Conservation (phyloP, 2,888 invertebrate genomes). For the Brenthis hecate region DNA sequence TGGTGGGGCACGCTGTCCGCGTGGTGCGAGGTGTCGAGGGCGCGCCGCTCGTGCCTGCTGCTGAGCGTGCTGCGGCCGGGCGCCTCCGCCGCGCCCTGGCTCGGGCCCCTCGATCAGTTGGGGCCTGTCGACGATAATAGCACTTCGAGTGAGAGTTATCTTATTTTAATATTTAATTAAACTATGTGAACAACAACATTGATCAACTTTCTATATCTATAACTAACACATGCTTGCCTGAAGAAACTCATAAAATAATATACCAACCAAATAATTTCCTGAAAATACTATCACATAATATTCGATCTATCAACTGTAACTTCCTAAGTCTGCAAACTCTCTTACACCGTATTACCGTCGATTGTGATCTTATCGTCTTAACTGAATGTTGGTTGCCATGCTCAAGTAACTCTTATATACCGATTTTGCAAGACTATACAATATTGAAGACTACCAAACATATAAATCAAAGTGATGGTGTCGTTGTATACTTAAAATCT, state of each 20-base stretch:
- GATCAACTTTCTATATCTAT: too few species aligned
- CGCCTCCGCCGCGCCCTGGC: conserved; percentile 90
- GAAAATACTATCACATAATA: conserved; percentile 17
- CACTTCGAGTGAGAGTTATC: conserved; percentile 49
- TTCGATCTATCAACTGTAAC: conserved; percentile 17
- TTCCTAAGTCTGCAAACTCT: conserved; percentile 28
- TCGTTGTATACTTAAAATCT: conserved; percentile 14
- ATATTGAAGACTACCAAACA: conserved; percentile 7
- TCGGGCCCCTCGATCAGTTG: conserved; percentile 91
- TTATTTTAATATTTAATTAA: background rate
- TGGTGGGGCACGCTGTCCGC: conserved; percentile 98
- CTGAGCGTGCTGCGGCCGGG: conserved; percentile 93
- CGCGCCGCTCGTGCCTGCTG: conserved; percentile 90
- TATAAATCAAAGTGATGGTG: conserved; percentile 21
- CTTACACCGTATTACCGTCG: conserved; percentile 35
- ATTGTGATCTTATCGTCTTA: conserved; percentile 42
- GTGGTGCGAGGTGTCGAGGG: conserved; percentile 89
- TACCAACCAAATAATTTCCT: background rate
- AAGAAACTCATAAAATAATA: too few species aligned
- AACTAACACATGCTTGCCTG: too few species aligned
- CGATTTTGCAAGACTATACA: background rate
- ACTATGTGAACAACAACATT: too few species aligned
- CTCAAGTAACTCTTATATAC: background rate
- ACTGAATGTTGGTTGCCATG: conserved; percentile 33
- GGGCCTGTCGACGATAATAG: conserved; percentile 84